Evolutionary conservation across 2,888 invertebrate genomes (phyloP), one percentile per base, ranked within the genome.

Genomic region (Pterostichus niger): DNA sequence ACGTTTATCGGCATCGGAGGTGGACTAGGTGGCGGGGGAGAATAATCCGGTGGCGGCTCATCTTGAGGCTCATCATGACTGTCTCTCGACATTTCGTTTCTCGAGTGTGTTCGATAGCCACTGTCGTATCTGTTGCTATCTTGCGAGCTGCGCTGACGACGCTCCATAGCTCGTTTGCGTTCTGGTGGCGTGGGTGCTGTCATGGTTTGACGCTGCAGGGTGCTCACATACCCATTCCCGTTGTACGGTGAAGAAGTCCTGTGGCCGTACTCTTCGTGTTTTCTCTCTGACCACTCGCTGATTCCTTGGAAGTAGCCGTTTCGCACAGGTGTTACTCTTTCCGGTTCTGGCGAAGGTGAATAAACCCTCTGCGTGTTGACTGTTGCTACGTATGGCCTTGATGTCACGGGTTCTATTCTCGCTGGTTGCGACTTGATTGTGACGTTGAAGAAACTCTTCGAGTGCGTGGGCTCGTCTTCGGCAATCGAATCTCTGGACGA

Each of bases 261-360:
- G 85, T 7, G 86, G 76, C 61, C 10, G 78, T 73, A 44, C n/a
- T 82, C 80, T 61, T 85, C 85, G 35, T 88, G 88, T 84, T 89
- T 88, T 81, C 95, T 91, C 87, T 95, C 95, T 0, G 94, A 94
- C 96, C 96, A 96, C 87, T 96, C 96, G 78, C 94, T 94, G 81
- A 96, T 94, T 24, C 96, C 96, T 86, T 95, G 64, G 88, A 86
- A 13, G 87, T 88, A 79, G 87, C 85, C 17, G 86, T 86, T 1
- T 85, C 86, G 11, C 84, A 84, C 7, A 86, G 83, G 85, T 15
- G 79, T 49, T 7, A 71, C 90, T 91, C 87, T 64, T 90, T 90
- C 85, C 91, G 91, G 56, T 88, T 88, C 44, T 91, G 89, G 56
- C 89, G 90, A 33, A 85, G 87, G 83, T 81, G 85, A 17, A 84